Evolutionary conservation across 2,888 invertebrate genomes (phyloP), one percentile per base, ranked within the genome.

Genomic region (Suillia variegata): DNA sequence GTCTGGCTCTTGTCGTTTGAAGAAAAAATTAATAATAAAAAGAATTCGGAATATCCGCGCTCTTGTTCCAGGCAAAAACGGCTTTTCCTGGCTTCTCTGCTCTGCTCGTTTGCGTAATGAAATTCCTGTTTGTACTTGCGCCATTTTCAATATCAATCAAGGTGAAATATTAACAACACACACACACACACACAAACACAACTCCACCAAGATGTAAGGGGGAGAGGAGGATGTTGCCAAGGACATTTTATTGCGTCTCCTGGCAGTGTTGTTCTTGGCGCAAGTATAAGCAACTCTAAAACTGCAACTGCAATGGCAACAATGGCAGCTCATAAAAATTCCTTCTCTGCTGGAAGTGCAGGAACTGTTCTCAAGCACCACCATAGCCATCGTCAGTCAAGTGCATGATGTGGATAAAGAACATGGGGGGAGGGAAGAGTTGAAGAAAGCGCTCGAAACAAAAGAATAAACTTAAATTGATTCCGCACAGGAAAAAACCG

Each of bases 381-480:
- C 13, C 38, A 13, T n/a, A 26, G 54, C 13, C 51, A 31, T 5
- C 24, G 51, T 26, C 20, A 45, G 18, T 21, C 47, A 42, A 22
- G 21, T 31, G 34, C 10, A 13, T 24, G 13, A 51, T 18, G 12
- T 33, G 34, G 22, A 31, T 18, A 6, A 42, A 12, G n/a, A 18
- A 54, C 15, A 2, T 12, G n/a, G 2, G 53, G n/a, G n/a, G 13
- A 22, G 6, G 53, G 47, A 2, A 47, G 18, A 2, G 47, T 10
- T 45, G 24, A 1, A n/a, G 21, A 61, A 1, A 2, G 21, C 62
- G 54, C 47, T 58, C 67, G 65, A 75, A 73, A 73, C 75, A 73
- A 75, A 72, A 70, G 74, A 73, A 73, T 74, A 70, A 74, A 73
- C 73, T 74, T 74, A 73, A 74, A 73, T 73, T 73, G 75, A 75